Evolutionary conservation across 1,140 invertebrate genomes (phyloP), one percentile per base, ranked within the genome.

Genomic region (Drosophila orena): DNA sequence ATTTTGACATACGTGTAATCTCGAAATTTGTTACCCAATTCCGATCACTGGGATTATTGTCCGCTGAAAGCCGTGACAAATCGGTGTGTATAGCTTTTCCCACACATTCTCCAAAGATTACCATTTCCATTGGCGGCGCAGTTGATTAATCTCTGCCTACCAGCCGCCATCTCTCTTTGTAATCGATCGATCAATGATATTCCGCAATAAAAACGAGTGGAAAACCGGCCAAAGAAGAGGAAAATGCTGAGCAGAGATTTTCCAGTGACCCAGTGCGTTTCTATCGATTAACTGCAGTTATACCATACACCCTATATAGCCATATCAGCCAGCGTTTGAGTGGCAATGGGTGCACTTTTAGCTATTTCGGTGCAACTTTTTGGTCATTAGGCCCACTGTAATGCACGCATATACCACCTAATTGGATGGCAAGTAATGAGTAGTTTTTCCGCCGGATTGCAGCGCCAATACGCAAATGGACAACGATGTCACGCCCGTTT

Each of bases 391-490:
- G 17, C 17, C 17, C 17, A n/a, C 17, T 17, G 1, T 17, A 17
- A 17, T 17, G 17, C 17, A n/a, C 17, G 1, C 17, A 0, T 17
- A 17, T 17, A 15, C 11, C 30, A 2, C 14, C 50, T 35, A 71
- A 71, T 70, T 57, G 65, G 37, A 42, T 5, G 42, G 2, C 62
- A 20, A 54, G 4, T 43, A 44, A 57, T 53, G 17, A n/a, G 37
- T 34, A 2, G 30, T 40, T 69, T 24, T 35, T 15, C 8, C 30
- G 30, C 30, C 30, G n/a, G 4, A 38, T 57, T 79, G 37, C 66
- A 97, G 96, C 93, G 96, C 97, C 60, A 97, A 97, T 93, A 95
- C 96, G 71, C 96, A 97, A 91, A 97, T 97, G 96, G 96, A 97
- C 92, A 97, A 97, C 93, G 96, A 97, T 92, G 96, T 97, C 57